phyloP scores from a whole-genome alignment of 2,888 invertebrate species.

The Phytoseiulus persimilis region DNA sequence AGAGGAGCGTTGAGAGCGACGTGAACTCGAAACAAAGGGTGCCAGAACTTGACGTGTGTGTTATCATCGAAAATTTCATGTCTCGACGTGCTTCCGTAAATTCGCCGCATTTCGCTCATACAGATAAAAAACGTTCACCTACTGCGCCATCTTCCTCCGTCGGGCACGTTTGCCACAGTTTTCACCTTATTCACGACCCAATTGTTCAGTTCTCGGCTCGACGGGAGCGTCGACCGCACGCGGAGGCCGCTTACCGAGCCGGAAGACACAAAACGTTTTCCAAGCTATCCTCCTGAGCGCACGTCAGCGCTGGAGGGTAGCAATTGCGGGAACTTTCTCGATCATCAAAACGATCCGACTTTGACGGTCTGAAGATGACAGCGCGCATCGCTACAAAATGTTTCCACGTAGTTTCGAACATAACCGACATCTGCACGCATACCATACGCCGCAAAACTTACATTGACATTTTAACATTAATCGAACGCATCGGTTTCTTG shows the following conservation, averaged over 20 bases:
- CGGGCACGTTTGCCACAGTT: neutral
- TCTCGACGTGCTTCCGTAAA: conserved; percentile 35
- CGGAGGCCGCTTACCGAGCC: neutral
- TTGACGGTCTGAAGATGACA: neutral
- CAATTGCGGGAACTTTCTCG: neutral
- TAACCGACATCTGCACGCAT: neutral
- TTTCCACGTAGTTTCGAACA: neutral
- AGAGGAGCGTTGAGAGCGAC: neutral
- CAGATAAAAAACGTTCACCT: neutral
- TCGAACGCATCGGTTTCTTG: neutral
- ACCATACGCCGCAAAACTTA: neutral
- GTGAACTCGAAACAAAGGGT: conserved; percentile 14
- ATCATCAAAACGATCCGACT: no score
- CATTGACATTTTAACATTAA: neutral
- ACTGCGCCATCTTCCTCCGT: neutral
- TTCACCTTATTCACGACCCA: neutral
- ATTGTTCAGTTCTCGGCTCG: neutral
- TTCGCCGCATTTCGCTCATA: conserved; percentile 28
- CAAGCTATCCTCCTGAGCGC: no score
- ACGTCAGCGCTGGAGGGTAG: no score
- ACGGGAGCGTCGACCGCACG: neutral
- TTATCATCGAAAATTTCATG: conserved; percentile 8
- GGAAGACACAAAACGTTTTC: neutral
- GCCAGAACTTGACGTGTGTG: conserved; percentile 22
- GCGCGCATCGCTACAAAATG: neutral